These are phyloP conservation scores for Lepidocyrtoides sp. DNA, from an alignment of 2,888 invertebrate species.

Conservation along the genomic window DNA sequence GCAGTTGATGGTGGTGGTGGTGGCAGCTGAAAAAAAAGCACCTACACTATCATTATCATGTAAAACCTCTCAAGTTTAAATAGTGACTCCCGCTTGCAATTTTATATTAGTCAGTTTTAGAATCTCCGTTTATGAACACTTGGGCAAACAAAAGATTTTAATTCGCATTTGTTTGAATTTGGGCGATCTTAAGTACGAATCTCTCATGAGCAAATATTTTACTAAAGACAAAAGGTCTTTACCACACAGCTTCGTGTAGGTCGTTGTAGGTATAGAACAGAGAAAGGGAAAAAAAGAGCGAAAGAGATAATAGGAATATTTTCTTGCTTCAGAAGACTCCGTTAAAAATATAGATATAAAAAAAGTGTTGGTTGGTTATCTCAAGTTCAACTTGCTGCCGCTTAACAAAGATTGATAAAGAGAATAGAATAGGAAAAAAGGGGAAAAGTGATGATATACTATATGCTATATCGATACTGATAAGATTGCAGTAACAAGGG, in stretches of 20 bases:
- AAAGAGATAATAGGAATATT: background rate
- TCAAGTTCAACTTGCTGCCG: conserved; percentile 2
- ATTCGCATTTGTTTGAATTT: background rate
- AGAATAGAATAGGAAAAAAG: background rate
- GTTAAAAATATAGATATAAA: background rate
- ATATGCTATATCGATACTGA: conserved; percentile 18
- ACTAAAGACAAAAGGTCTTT: background rate
- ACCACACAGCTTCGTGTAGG: background rate
- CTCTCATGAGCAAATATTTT: conserved; percentile 14
- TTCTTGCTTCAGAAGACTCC: conserved; percentile 15
- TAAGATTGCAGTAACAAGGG: conserved; percentile 38
- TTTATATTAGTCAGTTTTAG: conserved; percentile 71
- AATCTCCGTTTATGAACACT: conserved; percentile 56
- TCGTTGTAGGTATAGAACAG: too few species aligned
- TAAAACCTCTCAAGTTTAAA: conserved; percentile 75
- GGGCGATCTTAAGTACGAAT: conserved; percentile 42
- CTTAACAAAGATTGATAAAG: background rate
- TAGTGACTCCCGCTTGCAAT: conserved; percentile 62
- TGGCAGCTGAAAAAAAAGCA: conserved; percentile 64
- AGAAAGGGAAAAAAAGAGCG: background rate
- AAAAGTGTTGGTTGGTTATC: background rate
- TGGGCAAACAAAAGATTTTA: conserved; percentile 28
- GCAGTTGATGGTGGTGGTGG: background rate
- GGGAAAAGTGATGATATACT: conserved; percentile 36
- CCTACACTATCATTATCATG: conserved; percentile 67